Percentiles rank a stretch among this genome's conserved stretches.
phyloP scores from a whole-genome alignment of 1,140 invertebrate species.

The Macrobrachium rosenbergii region DNA sequence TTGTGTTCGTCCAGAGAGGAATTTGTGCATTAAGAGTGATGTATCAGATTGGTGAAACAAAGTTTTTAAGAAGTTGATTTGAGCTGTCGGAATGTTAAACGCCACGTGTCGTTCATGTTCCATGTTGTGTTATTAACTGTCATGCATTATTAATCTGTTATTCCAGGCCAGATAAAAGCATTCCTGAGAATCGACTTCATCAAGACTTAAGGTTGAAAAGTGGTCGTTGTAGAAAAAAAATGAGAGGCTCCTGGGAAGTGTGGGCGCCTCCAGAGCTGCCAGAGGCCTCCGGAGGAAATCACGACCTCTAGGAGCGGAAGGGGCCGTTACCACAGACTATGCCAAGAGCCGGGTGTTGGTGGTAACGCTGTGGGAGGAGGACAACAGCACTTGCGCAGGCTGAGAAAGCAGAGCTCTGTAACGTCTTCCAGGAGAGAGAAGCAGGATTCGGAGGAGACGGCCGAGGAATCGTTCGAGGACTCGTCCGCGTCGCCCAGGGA shows the following conservation, averaged over 20 bases:
- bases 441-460: conserved; percentile 3
- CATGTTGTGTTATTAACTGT: no score
- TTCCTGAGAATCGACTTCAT: not conserved
- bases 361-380: conserved; percentile 23
- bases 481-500: not conserved
- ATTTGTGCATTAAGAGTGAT: no score
- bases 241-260: not conserved
- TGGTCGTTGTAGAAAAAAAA: not conserved
- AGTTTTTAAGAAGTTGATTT: no score
- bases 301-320: conserved; percentile 40
- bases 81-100: no score
- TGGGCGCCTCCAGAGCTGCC: not conserved
- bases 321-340: conserved; percentile 55
- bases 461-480: conserved; percentile 20
- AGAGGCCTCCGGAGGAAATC: not conserved
- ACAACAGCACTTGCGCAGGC: not conserved
- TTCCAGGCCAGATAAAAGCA: no score
- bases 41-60: no score
- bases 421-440: not conserved
- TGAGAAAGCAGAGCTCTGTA: not conserved
- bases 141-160: no score
- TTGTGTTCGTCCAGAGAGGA: no score
- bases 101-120: no score
- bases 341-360: conserved; percentile 52
- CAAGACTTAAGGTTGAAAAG: not conserved